Evolutionary conservation across 2,113 vertebrate genomes (phyloP), one percentile per base, ranked within the genome.

Genomic region (Thamnophis sirtalis): DNA sequence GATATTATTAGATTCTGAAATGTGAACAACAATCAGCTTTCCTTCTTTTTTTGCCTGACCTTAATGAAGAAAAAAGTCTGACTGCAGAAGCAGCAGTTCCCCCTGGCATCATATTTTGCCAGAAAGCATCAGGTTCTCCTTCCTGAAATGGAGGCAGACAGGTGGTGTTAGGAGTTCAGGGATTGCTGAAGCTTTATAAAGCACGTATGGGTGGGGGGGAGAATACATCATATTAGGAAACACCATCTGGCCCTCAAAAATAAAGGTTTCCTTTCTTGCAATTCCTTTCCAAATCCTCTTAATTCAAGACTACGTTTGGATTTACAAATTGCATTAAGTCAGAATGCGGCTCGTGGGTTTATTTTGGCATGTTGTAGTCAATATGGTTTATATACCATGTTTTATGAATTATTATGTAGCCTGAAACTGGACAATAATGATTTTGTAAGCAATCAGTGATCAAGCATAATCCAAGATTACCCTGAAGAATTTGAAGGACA

Each of bases 21-120:
- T 89, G 58, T 49, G 92, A 50, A 89, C 92, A 94, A 56, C 86
- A 55, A 51, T 88, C 88, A 91, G 89, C 55, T 4, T 0, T 0
- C 28, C 56, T 94, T 89, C 48, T 0, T 0, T 49, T 88, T 88
- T 90, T 58, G 38, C 55, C 90, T 89, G 93, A 38, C 86, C 58
- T 58, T 88, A 89, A 93, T 92, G 49, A 85, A 87, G 10, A 93
- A 21, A n/a, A 63, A n/a, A 63, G 73, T 93, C 88, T 93, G 38
- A 49, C 92, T 90, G 84, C 73, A 92, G 60, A n/a, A 91, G 68
- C 33, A 28, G 33, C 33, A 84, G 49, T 87, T 91, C 56, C 87
- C 53, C 4, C 2, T 90, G 60, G 86, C 56, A n/a, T 26, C 73
- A n/a, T 49, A 19, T 28, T 92, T 15, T 89, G 91, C 87, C 89